phyloP scores from a whole-genome alignment of 1,140 invertebrate species.

The Leucophenga varia region DNA sequence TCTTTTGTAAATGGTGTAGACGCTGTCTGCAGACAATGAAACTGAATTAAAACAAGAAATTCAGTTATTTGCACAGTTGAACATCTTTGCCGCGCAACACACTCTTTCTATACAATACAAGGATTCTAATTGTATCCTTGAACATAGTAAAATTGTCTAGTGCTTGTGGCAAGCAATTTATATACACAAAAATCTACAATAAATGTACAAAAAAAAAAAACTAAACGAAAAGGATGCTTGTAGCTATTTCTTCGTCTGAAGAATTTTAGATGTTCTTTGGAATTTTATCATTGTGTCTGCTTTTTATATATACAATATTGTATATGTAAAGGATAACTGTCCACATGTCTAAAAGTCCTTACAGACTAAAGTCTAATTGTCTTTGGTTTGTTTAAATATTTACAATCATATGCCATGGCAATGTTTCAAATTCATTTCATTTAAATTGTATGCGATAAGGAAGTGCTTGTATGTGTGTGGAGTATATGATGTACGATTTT shows the following conservation, averaged over 20 bases:
- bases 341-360: conserved; percentile 20
- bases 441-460: too few relatives aligned
- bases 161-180: conserved; percentile 18
- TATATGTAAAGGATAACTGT: too few relatives aligned
- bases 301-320: too few relatives aligned
- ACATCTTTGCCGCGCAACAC: too few relatives aligned
- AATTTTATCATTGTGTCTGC: conserved; percentile 10
- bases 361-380: not conserved
- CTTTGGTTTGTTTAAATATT: conserved; percentile 35
- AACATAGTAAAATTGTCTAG: conserved; percentile 22
- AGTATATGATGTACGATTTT: too few relatives aligned
- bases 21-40: conserved; percentile 34
- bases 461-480: too few relatives aligned
- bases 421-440: too few relatives aligned
- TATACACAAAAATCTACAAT: too few relatives aligned
- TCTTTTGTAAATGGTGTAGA: conserved; percentile 21
- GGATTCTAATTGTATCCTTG: conserved; percentile 45
- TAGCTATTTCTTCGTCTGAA: too few relatives aligned
- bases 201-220: too few relatives aligned
- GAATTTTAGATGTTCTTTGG: conserved; percentile 8
- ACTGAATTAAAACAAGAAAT: conserved; percentile 50
- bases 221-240: too few relatives aligned
- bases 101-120: too few relatives aligned
- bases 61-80: conserved; percentile 15
- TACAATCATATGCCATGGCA: conserved; percentile 17